Evolutionary conservation across 2,888 invertebrate genomes (phyloP), one percentile per base, ranked within the genome.

Genomic region (Ennomos fuscantarius): DNA sequence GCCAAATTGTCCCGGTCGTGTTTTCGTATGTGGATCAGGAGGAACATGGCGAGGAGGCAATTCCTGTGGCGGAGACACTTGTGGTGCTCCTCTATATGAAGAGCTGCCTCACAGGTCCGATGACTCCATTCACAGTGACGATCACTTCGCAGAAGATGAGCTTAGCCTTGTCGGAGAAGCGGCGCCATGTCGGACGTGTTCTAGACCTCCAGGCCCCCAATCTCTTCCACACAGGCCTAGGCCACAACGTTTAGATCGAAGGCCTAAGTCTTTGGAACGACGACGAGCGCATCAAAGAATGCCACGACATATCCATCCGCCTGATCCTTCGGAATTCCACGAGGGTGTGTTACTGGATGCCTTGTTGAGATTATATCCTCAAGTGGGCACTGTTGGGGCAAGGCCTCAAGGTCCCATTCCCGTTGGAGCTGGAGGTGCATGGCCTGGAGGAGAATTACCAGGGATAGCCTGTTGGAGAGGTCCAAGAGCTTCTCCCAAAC

Each of bases 81-180:
- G 89, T 63, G 92, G 89, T 74, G 96, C 97, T 72, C 96, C 96
- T 49, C 95, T 97, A 24, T 97, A 97, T 86, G 97, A 97, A 86
- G 97, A 97, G 78, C 92, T 97, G 41, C 94, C 94, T 0, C 93
- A 93, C 61, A 91, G 94, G 59, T 95, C 94, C 9, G 93, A 94
- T 36, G 93, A 93, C 71, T 90, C 91, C 35, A 74, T 92, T 24
- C 95, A 95, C 76, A 96, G 96, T 76, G 97, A 96, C 77, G 97
- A 97, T 74, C 96, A 97, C 76, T 96, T 97, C 77, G 96, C 96
- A 46, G 97, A 96, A 86, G 97, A 97, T 78, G 97, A 97, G 77
- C 92, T 97, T 10, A 95, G 92, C 57, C 81, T 92, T 9, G 92
- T 91, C 1, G 93, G 84, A 65, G 93, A 83, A 84, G 90, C 88